These are phyloP conservation scores for Bradypodion ventrale DNA, from an alignment of 2,797 vertebrate genomes.

Conservation along the genomic window DNA sequence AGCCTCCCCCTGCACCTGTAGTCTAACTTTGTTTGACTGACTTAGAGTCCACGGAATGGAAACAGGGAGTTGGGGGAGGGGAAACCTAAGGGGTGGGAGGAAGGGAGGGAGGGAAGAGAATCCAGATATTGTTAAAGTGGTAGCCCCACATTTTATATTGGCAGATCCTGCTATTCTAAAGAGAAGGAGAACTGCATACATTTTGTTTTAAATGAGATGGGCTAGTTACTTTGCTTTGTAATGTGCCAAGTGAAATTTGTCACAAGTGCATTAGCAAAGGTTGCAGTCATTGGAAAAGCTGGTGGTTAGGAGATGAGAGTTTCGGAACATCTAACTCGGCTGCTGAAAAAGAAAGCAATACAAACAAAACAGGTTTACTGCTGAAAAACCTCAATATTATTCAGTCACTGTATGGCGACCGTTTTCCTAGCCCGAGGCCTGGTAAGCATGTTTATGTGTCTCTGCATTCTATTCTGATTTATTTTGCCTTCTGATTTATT, in stretches of 20 bases:
- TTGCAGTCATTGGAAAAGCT: conserved; percentile 13
- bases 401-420: background rate
- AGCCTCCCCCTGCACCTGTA: conserved; percentile 60
- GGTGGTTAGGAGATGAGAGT: conserved; percentile 16
- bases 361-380: background rate
- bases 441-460: conserved; percentile 32
- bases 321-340: background rate
- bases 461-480: conserved; percentile 9
- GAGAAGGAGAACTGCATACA: background rate
- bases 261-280: conserved; percentile 6
- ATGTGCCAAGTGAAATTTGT: conserved; percentile 13
- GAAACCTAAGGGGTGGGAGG: no score
- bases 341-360: no score
- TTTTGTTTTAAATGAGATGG: background rate
- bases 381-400: conserved; percentile 3
- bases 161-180: background rate
- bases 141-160: conserved; percentile 5
- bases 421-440: background rate
- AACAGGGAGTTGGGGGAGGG: background rate
- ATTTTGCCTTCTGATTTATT: conserved; percentile 50
- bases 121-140: conserved; percentile 4
- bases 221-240: conserved; percentile 30
- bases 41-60: background rate
- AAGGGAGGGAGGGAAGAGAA: background rate
- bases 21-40: conserved; percentile 23